phyloP scores from a whole-genome alignment of 2,888 invertebrate genomes.

The Odontothrips loti region DNA sequence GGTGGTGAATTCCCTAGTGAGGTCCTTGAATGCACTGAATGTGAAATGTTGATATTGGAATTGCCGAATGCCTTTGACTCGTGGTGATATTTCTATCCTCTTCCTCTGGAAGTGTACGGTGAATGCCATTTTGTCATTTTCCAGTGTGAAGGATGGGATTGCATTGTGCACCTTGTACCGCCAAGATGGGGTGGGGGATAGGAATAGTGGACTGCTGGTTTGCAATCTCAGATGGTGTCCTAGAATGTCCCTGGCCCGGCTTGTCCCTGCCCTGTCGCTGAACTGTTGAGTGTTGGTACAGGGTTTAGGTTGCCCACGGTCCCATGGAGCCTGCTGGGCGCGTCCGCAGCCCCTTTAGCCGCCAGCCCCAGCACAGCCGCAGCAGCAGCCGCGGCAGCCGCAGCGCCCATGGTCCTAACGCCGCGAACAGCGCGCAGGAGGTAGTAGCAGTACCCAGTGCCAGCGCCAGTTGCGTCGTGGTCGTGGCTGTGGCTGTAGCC shows the following conservation, averaged over 20 bases:
- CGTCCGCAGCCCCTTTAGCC: slow-evolving; percentile 50
- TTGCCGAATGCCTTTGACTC: too few species aligned
- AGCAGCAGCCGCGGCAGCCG: slow-evolving; percentile 9
- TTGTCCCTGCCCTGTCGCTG: background rate
- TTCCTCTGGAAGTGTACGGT: too few species aligned
- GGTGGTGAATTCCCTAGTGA: too few species aligned
- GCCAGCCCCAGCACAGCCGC: slow-evolving; percentile 18
- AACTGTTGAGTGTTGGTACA: slow-evolving; percentile 44
- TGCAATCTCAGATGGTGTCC: background rate
- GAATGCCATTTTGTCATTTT: background rate
- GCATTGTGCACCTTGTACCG: background rate
- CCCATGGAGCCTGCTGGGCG: slow-evolving; percentile 71
- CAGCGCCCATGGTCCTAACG: slow-evolving; percentile 62
- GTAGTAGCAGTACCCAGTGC: slow-evolving; percentile 55
- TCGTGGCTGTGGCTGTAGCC: background rate
- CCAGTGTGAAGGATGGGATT: background rate
- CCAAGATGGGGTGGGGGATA: background rate
- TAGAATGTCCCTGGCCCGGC: background rate
- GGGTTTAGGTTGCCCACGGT: slow-evolving; percentile 74
- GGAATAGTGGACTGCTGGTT: slow-evolving; percentile 7
- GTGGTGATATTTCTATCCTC: too few species aligned
- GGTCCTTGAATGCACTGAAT: too few species aligned
- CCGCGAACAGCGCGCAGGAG: slow-evolving; percentile 66
- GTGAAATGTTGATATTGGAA: too few species aligned
- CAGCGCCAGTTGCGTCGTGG: slow-evolving; percentile 16